A percentile compares a stretch with the other conserved stretches of the same genome.
phyloP scores from a whole-genome alignment of 2,888 invertebrate species.

The Drosophila fungiperda region DNA sequence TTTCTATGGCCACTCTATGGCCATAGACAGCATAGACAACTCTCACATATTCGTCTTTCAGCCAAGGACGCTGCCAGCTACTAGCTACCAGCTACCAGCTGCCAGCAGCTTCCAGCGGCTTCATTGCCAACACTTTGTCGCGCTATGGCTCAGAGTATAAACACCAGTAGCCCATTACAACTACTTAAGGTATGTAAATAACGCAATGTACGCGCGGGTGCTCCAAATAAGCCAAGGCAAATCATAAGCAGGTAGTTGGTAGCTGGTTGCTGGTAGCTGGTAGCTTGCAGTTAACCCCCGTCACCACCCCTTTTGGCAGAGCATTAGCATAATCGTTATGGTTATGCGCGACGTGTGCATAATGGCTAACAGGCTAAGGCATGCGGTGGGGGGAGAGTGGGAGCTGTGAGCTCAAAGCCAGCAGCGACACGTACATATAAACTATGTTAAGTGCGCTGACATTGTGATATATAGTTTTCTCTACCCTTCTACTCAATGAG shows the following conservation, averaged over 20 bases:
- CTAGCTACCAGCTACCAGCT: constrained; percentile 33
- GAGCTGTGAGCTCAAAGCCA: constrained; percentile 39
- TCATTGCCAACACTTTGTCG: constrained; percentile 77
- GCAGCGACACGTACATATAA: constrained; percentile 60
- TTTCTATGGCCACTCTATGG: constrained; percentile 64
- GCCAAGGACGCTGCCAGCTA: constrained; percentile 54
- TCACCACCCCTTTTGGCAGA: constrained; percentile 19
- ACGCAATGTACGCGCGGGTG: constrained; percentile 52
- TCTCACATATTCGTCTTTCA: constrained; percentile 45
- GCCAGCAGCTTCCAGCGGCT: constrained; percentile 8
- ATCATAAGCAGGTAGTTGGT: constrained; percentile 59
- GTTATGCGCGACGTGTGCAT: constrained; percentile 79
- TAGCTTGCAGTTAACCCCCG: constrained; percentile 26
- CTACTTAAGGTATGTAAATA: constrained; percentile 81
- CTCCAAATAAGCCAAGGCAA: constrained; percentile 78
- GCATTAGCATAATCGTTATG: constrained; percentile 81
- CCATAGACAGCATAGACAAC: constrained; percentile 58
- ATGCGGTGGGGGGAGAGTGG: not conserved
- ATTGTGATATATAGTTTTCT: constrained; percentile 69
- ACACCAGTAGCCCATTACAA: constrained; percentile 70
- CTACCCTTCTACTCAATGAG: constrained; percentile 30
- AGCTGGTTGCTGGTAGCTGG: constrained; percentile 21
- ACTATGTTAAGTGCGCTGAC: constrained; percentile 79
- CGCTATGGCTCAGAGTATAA: constrained; percentile 27
- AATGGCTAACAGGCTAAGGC: constrained; percentile 51